Conservation (phyloP, 2,113 vertebrate genomes). For the Bothrops jararaca region DNA sequence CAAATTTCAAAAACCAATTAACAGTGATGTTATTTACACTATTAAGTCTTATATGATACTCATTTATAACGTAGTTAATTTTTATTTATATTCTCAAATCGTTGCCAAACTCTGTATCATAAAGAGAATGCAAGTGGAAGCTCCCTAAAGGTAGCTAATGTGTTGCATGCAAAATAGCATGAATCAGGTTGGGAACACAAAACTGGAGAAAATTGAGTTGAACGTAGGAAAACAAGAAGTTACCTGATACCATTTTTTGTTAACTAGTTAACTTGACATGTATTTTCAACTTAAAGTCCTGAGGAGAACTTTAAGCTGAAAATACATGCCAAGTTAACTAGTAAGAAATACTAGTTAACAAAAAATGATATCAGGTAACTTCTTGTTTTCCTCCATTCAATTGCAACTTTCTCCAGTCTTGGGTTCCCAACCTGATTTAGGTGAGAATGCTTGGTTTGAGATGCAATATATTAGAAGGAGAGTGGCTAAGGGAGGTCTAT, state of each 20-base stretch:
- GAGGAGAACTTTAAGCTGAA: not conserved
- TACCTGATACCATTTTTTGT: too few relatives aligned
- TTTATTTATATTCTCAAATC: not conserved
- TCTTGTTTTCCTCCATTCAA: not conserved
- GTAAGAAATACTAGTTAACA: not conserved
- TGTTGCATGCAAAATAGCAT: not conserved
- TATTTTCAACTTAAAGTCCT: too few relatives aligned
- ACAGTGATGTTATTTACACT: not conserved
- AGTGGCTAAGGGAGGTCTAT: not conserved
- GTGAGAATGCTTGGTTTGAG: not conserved
- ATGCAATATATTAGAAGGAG: not conserved
- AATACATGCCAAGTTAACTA: not conserved
- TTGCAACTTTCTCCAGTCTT: not conserved
- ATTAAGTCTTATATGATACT: not conserved
- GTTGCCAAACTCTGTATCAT: not conserved
- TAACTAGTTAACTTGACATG: too few relatives aligned
- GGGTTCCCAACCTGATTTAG: not conserved
- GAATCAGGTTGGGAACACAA: too few relatives aligned
- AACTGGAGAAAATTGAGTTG: too few relatives aligned
- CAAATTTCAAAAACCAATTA: not conserved
- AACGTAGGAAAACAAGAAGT: too few relatives aligned
- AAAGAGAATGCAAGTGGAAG: not conserved
- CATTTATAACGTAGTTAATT: not conserved
- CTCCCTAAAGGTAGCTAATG: not conserved
- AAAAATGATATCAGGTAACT: not conserved